A percentile compares a stretch with the other conserved stretches of the same genome.
Conservation (phyloP, 2,113 vertebrate genomes). For the Lagopus leucura region DNA sequence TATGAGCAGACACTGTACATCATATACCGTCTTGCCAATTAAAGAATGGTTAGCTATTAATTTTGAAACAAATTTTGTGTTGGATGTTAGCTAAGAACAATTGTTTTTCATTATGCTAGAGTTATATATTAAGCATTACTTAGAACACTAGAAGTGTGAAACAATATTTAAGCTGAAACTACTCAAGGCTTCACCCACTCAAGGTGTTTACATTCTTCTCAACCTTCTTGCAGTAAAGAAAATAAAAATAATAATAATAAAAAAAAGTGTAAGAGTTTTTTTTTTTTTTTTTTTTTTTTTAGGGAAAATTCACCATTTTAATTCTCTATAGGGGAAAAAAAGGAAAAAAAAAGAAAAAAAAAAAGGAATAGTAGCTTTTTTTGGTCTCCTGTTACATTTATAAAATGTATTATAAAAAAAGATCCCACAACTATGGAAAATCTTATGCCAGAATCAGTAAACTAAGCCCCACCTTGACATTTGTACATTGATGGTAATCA, state of each 20-base stretch:
- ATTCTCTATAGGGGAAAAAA: background rate
- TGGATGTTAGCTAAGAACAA: background rate
- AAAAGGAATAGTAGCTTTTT: background rate
- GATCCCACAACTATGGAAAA: conserved; percentile 25
- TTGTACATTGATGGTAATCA: conserved; percentile 11
- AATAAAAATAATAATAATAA: background rate
- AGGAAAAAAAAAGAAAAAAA: background rate
- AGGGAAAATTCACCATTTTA: background rate
- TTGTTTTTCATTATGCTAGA: background rate
- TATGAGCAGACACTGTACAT: background rate
- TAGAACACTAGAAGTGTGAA: background rate
- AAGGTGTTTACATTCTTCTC: background rate
- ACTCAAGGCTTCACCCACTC: background rate
- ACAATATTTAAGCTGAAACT: background rate
- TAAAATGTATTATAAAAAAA: background rate
- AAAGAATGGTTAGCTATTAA: background rate
- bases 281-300: no score
- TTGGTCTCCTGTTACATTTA: background rate
- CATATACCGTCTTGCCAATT: background rate
- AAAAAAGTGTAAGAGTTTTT: background rate
- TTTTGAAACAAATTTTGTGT: background rate
- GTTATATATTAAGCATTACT: background rate
- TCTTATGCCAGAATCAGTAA: background rate
- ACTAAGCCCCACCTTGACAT: conserved; percentile 16
- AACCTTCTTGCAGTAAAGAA: background rate